Evolutionary conservation across 2,888 invertebrate genomes (phyloP), one percentile per base, ranked within the genome.

Genomic region (Synanthedon andrenaeformis): DNA sequence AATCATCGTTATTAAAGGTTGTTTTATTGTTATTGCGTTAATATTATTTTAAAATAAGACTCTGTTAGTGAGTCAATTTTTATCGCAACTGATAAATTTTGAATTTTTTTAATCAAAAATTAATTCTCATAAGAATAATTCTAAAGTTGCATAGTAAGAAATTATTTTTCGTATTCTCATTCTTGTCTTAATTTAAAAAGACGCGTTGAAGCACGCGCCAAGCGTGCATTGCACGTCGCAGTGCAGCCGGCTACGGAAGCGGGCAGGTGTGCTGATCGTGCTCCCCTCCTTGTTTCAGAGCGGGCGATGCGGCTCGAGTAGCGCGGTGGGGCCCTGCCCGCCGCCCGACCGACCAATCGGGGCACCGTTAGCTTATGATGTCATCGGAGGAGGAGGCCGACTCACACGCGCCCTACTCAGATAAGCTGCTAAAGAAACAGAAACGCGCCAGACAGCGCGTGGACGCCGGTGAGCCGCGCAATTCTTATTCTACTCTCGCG

Each of bases 371-470:
- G 93, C 94, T 90, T 92, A 94, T 95, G 94, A 95, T 95, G 95
- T 95, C 95, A 95, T 95, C 95, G 93, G 95, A 95, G 93, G 95
- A 95, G 94, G 95, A 95, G 93, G 93, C 94, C 91, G 94, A 93
- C 90, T 92, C 92, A 91, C 94, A 94, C 92, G 94, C 94, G 91
- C 94, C 95, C 94, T 95, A 93, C 91, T 93, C 94, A 93, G 94
- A 93, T 92, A 93, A 92, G 89, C 93, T 94, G 90, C 92, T 94
- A 91, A 95, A 94, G 93, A 94, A 94, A 92, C 92, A 93, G 89
- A 96, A 95, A 90, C 93, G 96, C 89, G 94, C 94, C 90, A 92
- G 96, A 92, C 96, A 96, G 92, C 94, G 96, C 89, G 96, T 96
- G 90, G 96, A 96, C 94, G 96, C 96, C 90, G 96, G 96, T 76